Percentiles rank a stretch among this genome's conserved stretches.
Evolutionary conservation across 2,113 vertebrate species (phyloP).

Genomic region (Nipponia nippon): DNA sequence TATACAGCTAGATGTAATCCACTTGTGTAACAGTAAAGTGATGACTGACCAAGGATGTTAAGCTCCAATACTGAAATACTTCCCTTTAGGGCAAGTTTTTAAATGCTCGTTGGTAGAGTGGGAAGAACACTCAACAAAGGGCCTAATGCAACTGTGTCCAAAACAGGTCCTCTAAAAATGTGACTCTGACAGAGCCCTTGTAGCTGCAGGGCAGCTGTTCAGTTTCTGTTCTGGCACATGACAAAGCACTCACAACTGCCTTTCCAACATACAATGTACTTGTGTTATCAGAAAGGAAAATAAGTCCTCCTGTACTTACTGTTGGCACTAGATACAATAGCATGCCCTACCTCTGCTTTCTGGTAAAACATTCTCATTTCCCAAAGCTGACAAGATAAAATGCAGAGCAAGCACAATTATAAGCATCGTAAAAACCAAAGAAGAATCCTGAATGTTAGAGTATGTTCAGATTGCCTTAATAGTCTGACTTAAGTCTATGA

Average conservation of each 20-base stretch:
- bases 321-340: background rate
- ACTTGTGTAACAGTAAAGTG: background rate
- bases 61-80: background rate
- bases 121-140: background rate
- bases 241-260: background rate
- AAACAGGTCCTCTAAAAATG: background rate
- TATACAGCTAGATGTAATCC: background rate
- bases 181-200: background rate
- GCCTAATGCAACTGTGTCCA: background rate
- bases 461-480: background rate
- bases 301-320: background rate
- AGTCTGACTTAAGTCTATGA: background rate
- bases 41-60: background rate
- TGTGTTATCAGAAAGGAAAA: background rate
- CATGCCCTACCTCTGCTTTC: background rate
- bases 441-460: background rate
- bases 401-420: background rate
- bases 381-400: background rate
- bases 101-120: background rate
- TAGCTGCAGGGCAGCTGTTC: background rate
- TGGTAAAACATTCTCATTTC: background rate
- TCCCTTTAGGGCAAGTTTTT: background rate
- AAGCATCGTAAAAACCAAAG: background rate
- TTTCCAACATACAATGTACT: background rate
- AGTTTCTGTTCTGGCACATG: background rate